These are phyloP conservation scores for Lepidochrysops patricia DNA, from an alignment of 2,888 invertebrate species.

Conservation along the genomic window DNA sequence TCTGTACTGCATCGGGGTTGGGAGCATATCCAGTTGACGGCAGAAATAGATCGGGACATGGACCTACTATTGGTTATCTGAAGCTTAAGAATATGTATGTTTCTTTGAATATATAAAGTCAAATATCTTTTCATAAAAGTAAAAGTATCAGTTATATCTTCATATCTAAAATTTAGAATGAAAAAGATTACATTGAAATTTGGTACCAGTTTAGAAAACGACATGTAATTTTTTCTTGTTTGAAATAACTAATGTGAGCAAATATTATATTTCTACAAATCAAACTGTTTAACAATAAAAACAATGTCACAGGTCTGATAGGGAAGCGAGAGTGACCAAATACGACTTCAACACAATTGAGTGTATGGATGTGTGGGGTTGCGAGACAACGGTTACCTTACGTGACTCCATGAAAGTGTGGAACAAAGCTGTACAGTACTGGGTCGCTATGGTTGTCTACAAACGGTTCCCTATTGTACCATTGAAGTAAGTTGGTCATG, in stretches of 20 bases:
- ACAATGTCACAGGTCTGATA: conserved; percentile 43
- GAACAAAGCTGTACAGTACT: conserved; percentile 97
- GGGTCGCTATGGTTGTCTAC: conserved; percentile 94
- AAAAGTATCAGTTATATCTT: too few relatives aligned
- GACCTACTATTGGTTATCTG: conserved; percentile 84
- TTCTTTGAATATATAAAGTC: conserved; percentile 1
- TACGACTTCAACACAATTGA: conserved; percentile 88
- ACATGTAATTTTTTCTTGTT: too few relatives aligned
- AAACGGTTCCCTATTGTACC: conserved; percentile 81
- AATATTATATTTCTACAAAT: too few relatives aligned
- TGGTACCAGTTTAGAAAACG: too few relatives aligned
- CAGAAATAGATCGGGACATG: conserved; percentile 85
- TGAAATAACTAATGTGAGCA: too few relatives aligned
- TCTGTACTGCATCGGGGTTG: conserved; percentile 92
- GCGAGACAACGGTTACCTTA: conserved; percentile 88
- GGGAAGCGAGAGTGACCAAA: conserved; percentile 60
- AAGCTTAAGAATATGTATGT: conserved; percentile 75
- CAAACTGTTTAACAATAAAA: not conserved
- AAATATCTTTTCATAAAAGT: not conserved
- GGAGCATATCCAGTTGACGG: conserved; percentile 90
- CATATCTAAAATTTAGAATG: too few relatives aligned
- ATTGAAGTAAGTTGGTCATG: conserved; percentile 53
- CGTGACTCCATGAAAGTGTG: conserved; percentile 93
- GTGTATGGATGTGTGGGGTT: conserved; percentile 87
- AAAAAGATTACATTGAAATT: too few relatives aligned